Percentiles rank a stretch among this genome's conserved stretches.
These are phyloP conservation scores for Elgaria multicarinata DNA, from an alignment of 2,113 vertebrate species.

Conservation along the genomic window DNA sequence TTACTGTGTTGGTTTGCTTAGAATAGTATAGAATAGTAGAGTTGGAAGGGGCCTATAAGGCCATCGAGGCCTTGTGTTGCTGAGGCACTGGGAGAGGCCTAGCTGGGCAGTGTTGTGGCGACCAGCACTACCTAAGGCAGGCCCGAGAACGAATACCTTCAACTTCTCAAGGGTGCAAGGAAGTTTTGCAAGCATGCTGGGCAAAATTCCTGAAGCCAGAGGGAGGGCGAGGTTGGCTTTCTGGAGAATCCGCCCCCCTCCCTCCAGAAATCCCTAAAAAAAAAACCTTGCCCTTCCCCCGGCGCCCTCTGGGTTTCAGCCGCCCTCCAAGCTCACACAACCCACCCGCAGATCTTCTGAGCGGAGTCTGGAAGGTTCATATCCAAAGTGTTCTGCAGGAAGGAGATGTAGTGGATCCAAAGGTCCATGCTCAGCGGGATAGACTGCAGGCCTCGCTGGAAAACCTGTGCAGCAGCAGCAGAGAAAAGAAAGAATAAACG, in stretches of 20 bases:
- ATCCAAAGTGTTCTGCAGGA: constrained; percentile 81
- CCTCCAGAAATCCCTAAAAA: too few species aligned
- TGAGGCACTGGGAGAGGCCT: too few species aligned
- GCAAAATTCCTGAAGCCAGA: too few species aligned
- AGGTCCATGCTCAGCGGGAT: constrained; percentile 87
- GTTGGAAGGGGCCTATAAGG: too few species aligned
- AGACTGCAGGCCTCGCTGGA: constrained; percentile 78
- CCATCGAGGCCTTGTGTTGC: too few species aligned
- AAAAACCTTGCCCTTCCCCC: too few species aligned
- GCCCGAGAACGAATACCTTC: not conserved
- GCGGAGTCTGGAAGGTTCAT: constrained; percentile 80
- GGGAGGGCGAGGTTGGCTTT: too few species aligned
- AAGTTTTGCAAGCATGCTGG: not conserved
- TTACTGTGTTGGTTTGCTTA: too few species aligned
- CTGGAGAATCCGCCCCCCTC: too few species aligned
- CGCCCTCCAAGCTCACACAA: rapidly evolving
- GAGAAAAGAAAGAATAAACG: not conserved
- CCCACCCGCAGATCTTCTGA: constrained; percentile 80
- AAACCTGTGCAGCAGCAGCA: constrained; percentile 75
- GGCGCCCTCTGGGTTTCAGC: not conserved
- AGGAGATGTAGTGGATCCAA: constrained; percentile 88
- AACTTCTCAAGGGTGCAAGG: not conserved
- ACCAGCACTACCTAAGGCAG: not conserved
- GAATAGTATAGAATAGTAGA: too few species aligned
- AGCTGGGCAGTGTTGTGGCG: not conserved